A percentile compares a stretch with the other conserved stretches of the same genome.
phyloP scores from a whole-genome alignment of 2,113 vertebrate genomes.

The Entomyzon cyanotis region DNA sequence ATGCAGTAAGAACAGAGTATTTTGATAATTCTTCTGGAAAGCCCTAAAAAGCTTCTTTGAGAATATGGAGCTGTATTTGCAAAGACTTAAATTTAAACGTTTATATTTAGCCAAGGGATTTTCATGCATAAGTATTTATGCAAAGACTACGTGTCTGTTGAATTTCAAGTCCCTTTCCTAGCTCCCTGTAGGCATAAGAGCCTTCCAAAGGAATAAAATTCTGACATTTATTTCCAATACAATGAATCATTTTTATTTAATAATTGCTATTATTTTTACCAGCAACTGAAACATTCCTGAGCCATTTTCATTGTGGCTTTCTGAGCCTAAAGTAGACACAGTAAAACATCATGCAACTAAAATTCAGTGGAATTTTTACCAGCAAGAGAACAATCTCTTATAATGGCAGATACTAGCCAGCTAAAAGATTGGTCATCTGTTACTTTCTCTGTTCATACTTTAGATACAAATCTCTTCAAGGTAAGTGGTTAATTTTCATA shows the following conservation, averaged over 20 bases:
- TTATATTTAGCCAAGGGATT: constrained; percentile 25
- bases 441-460: neutral
- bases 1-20: neutral
- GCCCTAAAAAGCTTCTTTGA: constrained; percentile 21
- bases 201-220: neutral
- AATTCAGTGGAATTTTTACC: neutral
- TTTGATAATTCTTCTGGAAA: constrained; percentile 28
- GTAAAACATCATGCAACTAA: neutral
- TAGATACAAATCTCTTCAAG: neutral
- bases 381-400: neutral
- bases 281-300: neutral
- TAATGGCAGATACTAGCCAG: neutral
- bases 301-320: neutral
- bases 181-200: neutral
- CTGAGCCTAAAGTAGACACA: neutral
- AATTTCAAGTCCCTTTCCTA: neutral
- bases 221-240: neutral
- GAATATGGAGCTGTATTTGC: constrained; percentile 1
- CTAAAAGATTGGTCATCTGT: neutral
- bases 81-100: constrained; percentile 27
- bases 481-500: neutral
- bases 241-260: constrained; percentile 10
- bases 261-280: neutral
- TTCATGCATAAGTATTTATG: constrained; percentile 16
- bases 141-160: neutral